Conservation (phyloP, 2,113 vertebrate genomes). For the Poeciliopsis turrubarensis region DNA sequence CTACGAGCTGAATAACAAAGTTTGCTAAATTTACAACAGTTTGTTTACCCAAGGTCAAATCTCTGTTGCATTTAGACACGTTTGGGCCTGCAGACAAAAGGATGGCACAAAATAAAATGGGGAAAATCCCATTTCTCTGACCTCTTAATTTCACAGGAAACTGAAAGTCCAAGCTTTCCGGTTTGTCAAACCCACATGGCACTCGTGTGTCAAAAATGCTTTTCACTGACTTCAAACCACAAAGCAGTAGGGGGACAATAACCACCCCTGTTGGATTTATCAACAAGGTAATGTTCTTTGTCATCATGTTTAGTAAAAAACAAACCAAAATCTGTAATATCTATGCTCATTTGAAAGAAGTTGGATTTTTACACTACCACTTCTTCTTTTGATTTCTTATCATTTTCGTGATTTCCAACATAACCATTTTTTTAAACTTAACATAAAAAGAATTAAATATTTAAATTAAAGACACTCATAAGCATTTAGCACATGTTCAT, state of each 20-base stretch:
- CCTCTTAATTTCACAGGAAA: constrained; percentile 52
- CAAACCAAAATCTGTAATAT: not conserved
- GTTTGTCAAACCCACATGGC: constrained; percentile 33
- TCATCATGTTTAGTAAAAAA: no score
- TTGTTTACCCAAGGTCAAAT: not conserved
- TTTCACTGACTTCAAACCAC: not conserved
- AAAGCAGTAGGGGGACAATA: constrained; percentile 11
- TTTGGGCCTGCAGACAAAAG: not conserved
- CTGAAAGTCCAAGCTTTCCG: constrained; percentile 50
- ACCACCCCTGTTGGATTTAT: no score
- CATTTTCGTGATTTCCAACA: no score
- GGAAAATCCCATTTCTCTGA: constrained; percentile 47
- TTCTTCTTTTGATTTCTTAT: not conserved
- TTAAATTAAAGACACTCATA: not conserved
- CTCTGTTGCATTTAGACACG: not conserved
- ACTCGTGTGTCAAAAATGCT: constrained; percentile 20
- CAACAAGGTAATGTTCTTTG: no score
- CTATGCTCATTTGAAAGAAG: not conserved
- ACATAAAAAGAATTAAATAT: no score
- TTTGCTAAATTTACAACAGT: not conserved
- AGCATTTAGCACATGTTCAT: not conserved
- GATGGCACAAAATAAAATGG: not conserved
- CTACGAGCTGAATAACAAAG: no score
- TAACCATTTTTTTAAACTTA: not conserved
- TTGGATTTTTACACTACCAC: not conserved